phyloP scores from a whole-genome alignment of 2,113 vertebrate genomes.

The Lycocorax pyrrhopterus region DNA sequence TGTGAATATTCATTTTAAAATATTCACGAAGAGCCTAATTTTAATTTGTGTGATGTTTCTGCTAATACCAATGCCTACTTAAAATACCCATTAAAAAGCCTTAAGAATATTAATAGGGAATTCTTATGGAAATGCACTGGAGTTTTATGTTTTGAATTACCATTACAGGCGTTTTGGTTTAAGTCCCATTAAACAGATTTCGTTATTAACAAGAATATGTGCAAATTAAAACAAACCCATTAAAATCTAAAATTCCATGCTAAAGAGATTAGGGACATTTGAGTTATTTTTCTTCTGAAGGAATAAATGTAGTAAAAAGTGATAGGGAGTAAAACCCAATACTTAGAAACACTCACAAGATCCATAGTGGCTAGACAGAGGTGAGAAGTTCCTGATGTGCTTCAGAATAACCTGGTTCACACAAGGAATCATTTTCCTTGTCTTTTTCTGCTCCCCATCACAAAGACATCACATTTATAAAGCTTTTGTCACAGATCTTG shows the following conservation, averaged over 20 bases:
- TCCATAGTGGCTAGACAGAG: neutral
- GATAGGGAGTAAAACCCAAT: neutral
- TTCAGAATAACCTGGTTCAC: neutral
- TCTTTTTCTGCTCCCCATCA: neutral
- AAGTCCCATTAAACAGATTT: constrained; percentile 73
- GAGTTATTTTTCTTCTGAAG: constrained; percentile 17
- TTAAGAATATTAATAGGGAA: constrained; percentile 73
- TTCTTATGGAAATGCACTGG: constrained; percentile 57
- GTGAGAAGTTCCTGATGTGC: neutral
- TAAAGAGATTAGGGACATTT: constrained; percentile 49
- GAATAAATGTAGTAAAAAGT: constrained; percentile 12
- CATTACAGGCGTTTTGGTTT: constrained; percentile 73
- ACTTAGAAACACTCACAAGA: neutral
- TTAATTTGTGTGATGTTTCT: constrained; percentile 76
- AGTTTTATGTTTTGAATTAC: constrained; percentile 75
- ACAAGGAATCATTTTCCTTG: neutral
- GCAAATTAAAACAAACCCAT: constrained; percentile 74
- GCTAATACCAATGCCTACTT: constrained; percentile 67
- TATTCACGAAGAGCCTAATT: constrained; percentile 72
- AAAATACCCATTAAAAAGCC: constrained; percentile 67
- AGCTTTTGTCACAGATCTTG: neutral
- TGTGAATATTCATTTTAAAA: constrained; percentile 70
- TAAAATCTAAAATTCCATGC: constrained; percentile 59
- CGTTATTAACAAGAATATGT: constrained; percentile 69
- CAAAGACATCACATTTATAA: neutral